Evolutionary conservation across 2,797 vertebrate genomes (phyloP).

Genomic region (Ptychadena robeensis): DNA sequence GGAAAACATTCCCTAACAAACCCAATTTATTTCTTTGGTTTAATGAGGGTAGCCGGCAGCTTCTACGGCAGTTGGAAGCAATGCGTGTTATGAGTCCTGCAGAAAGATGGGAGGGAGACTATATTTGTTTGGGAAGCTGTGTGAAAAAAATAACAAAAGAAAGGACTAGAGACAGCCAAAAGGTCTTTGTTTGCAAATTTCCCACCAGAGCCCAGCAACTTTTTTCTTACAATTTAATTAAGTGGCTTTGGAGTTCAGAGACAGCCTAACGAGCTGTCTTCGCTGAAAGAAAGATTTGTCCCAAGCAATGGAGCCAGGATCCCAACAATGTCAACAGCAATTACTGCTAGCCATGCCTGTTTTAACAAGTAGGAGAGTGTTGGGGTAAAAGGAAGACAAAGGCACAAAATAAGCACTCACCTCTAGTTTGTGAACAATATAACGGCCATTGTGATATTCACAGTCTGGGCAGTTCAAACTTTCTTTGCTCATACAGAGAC

Average conservation of each 20-base stretch:
- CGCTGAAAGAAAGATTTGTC: slow-evolving; percentile 97
- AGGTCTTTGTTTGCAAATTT: slow-evolving; percentile 98
- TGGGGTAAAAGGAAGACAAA: slow-evolving; percentile 58
- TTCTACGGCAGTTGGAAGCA: slow-evolving; percentile 63
- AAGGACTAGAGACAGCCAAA: slow-evolving; percentile 76
- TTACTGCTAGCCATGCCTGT: slow-evolving; percentile 80
- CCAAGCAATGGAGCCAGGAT: slow-evolving; percentile 83
- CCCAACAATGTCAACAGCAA: slow-evolving; percentile 92
- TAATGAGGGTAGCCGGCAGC: slow-evolving; percentile 82
- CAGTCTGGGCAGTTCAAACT: slow-evolving; percentile 31
- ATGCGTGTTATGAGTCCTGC: slow-evolving; percentile 30
- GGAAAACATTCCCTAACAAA: slow-evolving; percentile 83
- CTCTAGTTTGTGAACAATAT: slow-evolving; percentile 58
- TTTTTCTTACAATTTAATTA: slow-evolving; percentile 91
- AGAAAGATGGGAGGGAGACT: slow-evolving; percentile 52
- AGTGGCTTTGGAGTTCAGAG: slow-evolving; percentile 85
- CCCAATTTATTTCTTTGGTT: slow-evolving; percentile 62
- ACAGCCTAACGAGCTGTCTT: slow-evolving; percentile 89
- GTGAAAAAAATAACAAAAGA: slow-evolving; percentile 63
- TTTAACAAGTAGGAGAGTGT: slow-evolving; percentile 70
- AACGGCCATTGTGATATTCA: slow-evolving; percentile 35
- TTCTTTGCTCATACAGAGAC: slow-evolving; percentile 8
- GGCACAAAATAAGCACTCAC: slow-evolving; percentile 60
- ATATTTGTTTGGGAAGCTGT: slow-evolving; percentile 68
- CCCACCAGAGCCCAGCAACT: slow-evolving; percentile 81